Conservation (phyloP, 2,113 vertebrate species). For the Electrona antarctica region DNA sequence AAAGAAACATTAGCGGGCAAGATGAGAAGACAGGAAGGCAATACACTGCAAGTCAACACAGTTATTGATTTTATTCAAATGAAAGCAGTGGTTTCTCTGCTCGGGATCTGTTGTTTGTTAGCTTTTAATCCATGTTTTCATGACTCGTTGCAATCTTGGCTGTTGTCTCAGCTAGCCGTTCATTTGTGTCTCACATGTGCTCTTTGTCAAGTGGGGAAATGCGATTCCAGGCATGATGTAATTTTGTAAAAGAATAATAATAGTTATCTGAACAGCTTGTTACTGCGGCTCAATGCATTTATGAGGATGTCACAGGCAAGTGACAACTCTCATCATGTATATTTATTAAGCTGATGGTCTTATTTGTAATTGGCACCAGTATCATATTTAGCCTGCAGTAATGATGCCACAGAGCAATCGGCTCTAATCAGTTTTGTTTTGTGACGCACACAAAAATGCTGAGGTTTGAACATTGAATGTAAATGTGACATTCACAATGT, state of each 20-base stretch:
- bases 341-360: neutral
- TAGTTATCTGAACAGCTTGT: neutral
- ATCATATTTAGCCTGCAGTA: slow-evolving; percentile 14
- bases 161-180: slow-evolving; percentile 33
- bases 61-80: slow-evolving; percentile 80
- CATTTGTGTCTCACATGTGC: slow-evolving; percentile 18
- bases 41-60: slow-evolving; percentile 76
- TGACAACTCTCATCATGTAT: slow-evolving; percentile 6
- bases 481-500: slow-evolving; percentile 64
- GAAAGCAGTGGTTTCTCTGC: slow-evolving; percentile 49
- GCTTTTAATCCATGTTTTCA: slow-evolving; percentile 47
- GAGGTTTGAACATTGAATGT: slow-evolving; percentile 49
- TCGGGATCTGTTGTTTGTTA: slow-evolving; percentile 36
- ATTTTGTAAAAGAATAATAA: slow-evolving; percentile 1
- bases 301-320: slow-evolving; percentile 18
- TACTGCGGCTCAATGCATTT: slow-evolving; percentile 18
- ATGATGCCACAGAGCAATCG: slow-evolving; percentile 26
- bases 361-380: neutral
- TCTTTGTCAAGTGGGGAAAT: slow-evolving; percentile 26
- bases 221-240: slow-evolving; percentile 22
- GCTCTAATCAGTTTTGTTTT: slow-evolving; percentile 41
- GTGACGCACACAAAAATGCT: slow-evolving; percentile 32
- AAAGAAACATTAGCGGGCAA: slow-evolving; percentile 79
- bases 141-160: slow-evolving; percentile 16
- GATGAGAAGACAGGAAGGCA: slow-evolving; percentile 75